These are phyloP conservation scores for Myotis findleyi DNA, from an alignment of 2,797 vertebrate genomes.

Conservation along the genomic window DNA sequence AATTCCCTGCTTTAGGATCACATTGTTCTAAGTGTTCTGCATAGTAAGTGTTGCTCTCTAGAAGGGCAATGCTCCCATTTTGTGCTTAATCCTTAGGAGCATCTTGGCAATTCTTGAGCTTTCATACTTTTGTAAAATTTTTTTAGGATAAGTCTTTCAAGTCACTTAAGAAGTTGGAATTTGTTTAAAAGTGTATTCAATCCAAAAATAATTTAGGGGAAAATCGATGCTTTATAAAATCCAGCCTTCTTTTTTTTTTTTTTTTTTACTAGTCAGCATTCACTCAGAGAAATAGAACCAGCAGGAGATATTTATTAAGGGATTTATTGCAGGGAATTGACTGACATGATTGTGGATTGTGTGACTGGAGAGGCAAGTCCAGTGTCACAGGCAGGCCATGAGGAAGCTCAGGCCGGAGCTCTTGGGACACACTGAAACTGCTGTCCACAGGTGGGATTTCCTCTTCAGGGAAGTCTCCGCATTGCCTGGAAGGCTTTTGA, in stretches of 20 bases:
- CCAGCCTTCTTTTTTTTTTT: not conserved
- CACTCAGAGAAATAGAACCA: not conserved
- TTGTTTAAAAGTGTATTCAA: slow-evolving; percentile 2
- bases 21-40: not conserved
- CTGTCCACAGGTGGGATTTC: not conserved
- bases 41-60: not conserved
- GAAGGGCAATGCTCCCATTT: not conserved
- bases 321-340: not conserved
- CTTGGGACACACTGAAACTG: not conserved
- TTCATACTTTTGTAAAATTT: not conserved
- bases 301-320: not conserved
- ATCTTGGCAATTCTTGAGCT: slow-evolving; percentile 33
- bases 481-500: not conserved
- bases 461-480: not conserved
- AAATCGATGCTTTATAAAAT: slow-evolving; percentile 40
- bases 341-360: not conserved
- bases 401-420: not conserved
- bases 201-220: slow-evolving; percentile 38
- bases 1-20: not conserved
- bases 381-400: not conserved
- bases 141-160: not conserved
- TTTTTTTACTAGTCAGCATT: not conserved
- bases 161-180: slow-evolving; percentile 15
- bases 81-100: not conserved
- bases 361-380: not conserved